phyloP scores from a whole-genome alignment of 2,888 invertebrate genomes.

The Dryococelus australis region DNA sequence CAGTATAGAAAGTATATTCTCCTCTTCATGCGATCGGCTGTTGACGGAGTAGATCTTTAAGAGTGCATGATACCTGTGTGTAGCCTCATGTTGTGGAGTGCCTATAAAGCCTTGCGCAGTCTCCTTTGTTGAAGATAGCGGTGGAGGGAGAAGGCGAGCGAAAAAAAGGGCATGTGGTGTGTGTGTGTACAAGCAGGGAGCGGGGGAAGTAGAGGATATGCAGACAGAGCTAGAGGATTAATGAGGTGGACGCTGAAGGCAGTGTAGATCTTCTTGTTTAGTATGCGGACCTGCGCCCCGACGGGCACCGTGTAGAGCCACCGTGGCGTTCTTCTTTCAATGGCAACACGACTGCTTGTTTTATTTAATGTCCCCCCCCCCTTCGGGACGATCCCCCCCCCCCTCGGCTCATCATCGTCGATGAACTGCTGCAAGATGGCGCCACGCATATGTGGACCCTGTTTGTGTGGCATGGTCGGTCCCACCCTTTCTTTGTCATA shows the following conservation, averaged over 20 bases:
- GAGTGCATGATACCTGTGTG: neutral
- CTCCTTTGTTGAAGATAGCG: neutral
- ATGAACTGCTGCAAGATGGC: neutral
- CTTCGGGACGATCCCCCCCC: neutral
- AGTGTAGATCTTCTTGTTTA: conserved; percentile 9
- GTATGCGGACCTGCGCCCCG: neutral
- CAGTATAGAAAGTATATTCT: too few species aligned
- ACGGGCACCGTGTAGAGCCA: neutral
- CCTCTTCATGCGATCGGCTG: too few species aligned
- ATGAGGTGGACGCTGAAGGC: neutral
- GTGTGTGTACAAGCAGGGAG: too few species aligned
- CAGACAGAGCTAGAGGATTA: neutral
- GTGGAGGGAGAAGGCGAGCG: neutral
- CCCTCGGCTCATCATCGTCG: neutral
- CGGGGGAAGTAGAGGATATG: too few species aligned
- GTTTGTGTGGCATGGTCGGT: neutral
- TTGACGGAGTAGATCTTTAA: too few species aligned
- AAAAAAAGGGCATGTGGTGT: too few species aligned
- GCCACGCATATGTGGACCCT: neutral
- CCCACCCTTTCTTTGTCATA: conserved; percentile 8
- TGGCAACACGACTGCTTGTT: neutral
- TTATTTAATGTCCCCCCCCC: neutral
- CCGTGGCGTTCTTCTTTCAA: neutral
- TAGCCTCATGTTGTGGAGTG: neutral
- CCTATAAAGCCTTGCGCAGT: neutral